Evolutionary conservation across 1,140 invertebrate genomes (phyloP).

Genomic region (Tribolium madens): DNA sequence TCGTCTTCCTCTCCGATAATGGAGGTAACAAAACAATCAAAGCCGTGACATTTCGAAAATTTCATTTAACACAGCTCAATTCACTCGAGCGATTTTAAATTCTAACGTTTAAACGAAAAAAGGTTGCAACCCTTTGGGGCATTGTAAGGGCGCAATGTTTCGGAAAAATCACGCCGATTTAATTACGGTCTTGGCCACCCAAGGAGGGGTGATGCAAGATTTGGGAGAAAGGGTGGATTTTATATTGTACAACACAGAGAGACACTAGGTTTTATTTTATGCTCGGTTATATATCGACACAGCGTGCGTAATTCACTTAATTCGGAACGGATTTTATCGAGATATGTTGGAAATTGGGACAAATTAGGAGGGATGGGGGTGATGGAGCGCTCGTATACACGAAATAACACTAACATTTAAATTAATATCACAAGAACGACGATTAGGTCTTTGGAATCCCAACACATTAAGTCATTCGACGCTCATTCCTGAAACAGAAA

Average conservation of each 20-base stretch:
- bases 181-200: slow-evolving; percentile 50
- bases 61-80: slow-evolving; percentile 47
- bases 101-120: slow-evolving; percentile 48
- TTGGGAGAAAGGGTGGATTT: slow-evolving; percentile 59
- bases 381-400: slow-evolving; percentile 33
- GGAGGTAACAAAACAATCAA: slow-evolving; percentile 4
- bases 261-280: slow-evolving; percentile 53
- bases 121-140: slow-evolving; percentile 48
- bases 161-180: slow-evolving; percentile 52
- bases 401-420: slow-evolving; percentile 40
- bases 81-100: slow-evolving; percentile 47
- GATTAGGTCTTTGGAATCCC: neutral
- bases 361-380: neutral
- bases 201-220: slow-evolving; percentile 50
- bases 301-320: slow-evolving; percentile 53
- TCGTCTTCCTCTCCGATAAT: slow-evolving; percentile 11
- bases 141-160: slow-evolving; percentile 48
- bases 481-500: slow-evolving; percentile 57
- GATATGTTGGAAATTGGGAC: slow-evolving; percentile 20
- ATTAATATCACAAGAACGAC: slow-evolving; percentile 48
- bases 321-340: slow-evolving; percentile 47
- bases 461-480: slow-evolving; percentile 58
- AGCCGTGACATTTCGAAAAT: slow-evolving; percentile 42
- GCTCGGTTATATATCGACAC: slow-evolving; percentile 48
- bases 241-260: too few relatives aligned